phyloP scores from a whole-genome alignment of 2,113 vertebrate genomes.

The Equus przewalskii region DNA sequence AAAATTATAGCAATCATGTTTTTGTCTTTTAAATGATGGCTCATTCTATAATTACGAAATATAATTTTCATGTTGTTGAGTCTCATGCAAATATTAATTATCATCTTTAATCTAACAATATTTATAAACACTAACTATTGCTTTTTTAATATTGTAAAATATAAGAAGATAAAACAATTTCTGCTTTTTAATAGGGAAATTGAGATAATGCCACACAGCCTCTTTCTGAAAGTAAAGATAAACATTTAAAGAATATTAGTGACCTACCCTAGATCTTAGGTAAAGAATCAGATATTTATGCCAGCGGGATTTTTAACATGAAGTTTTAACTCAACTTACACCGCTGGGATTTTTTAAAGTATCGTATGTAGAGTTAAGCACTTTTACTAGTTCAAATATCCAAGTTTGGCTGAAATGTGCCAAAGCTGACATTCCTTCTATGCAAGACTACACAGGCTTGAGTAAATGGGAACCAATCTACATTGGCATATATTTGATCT shows the following conservation, averaged over 20 bases:
- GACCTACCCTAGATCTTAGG: not conserved
- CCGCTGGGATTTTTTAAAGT: not conserved
- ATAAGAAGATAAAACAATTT: not conserved
- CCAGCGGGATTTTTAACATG: not conserved
- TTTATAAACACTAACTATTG: not conserved
- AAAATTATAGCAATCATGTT: not conserved
- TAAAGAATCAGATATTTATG: not conserved
- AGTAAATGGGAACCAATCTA: not conserved
- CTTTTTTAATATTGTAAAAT: not conserved
- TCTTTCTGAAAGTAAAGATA: slow-evolving; percentile 20
- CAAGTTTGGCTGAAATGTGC: not conserved
- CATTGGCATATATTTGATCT: not conserved
- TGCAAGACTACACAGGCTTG: slow-evolving; percentile 18
- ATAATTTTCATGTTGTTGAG: slow-evolving; percentile 1
- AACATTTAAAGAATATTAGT: not conserved
- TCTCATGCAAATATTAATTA: not conserved
- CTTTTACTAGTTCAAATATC: slow-evolving; percentile 36
- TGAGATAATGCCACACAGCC: not conserved
- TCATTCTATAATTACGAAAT: not conserved
- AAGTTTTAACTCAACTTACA: not conserved
- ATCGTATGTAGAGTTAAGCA: not conserved
- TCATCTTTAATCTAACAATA: not conserved
- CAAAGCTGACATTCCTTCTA: not conserved
- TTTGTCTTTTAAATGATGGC: slow-evolving; percentile 22
- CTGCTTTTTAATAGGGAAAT: slow-evolving; percentile 7